Base-by-base conservation (phyloP, 2,888 invertebrate species). In the Eucriotettix oculatus region DNA sequence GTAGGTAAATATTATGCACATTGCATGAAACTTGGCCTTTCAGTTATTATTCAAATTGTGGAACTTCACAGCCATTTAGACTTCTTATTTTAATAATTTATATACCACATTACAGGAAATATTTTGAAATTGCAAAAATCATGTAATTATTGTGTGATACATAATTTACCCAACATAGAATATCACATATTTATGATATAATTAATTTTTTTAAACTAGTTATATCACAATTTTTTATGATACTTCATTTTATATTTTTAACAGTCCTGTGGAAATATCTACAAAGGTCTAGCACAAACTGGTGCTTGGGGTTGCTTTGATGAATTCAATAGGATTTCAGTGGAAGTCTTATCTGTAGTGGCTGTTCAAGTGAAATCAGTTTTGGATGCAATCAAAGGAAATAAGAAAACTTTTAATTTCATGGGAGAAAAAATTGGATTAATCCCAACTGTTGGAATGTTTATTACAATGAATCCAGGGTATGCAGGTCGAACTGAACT, bases 221-320 rank as follows among this genome's bases (percentile, higher is more conserved):
- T 29, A 29, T 29, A 7, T 29, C 29, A 29, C 29, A 29, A 7
- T 5, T 29, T n/a, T 29, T n/a, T 29, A 16, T 14, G 17, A 40
- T 44, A 16, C 42, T 43, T 42, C n/a, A 41, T 42, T 42, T 16
- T 42, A 14, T 61, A 16, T 44, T 59, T 58, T 60, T 62, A 64
- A 7, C 63, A 80, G 77, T 93, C 93, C 1, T 87, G 92, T 66
- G 95, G 91, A 41, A 92, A 91, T 72, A 95, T 95, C 73, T 95
- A 93, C 75, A 95, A 95, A 76, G 95, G 92, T n/a, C 76, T 96
- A 58, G 85, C 91, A 1, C 95, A 96, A 76, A 93, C 94, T 16
- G 95, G 95, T 1, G 90, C 93, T 11, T 95, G 95, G 95, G 95
- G 95, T 43, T 96, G 96, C 71, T 96, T 96, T 72, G 95, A 96